These are phyloP conservation scores for Bungarus multicinctus DNA, from an alignment of 2,113 vertebrate genomes.

Conservation along the genomic window DNA sequence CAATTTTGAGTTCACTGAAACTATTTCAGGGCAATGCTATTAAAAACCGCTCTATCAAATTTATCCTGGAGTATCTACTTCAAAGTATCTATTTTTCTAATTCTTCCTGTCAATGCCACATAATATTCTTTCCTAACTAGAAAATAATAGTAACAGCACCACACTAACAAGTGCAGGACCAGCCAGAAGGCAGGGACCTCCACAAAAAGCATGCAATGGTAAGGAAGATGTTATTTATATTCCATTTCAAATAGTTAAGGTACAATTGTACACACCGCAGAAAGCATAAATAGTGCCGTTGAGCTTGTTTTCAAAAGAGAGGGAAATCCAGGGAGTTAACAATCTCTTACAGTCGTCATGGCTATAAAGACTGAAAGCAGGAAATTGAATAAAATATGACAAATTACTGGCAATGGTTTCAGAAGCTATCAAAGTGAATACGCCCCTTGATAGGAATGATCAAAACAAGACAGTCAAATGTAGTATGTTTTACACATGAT, in stretches of 20 bases:
- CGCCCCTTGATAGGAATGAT: conserved; percentile 21
- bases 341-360: not conserved
- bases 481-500: conserved; percentile 24
- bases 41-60: not conserved
- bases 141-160: not conserved
- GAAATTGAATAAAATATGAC: conserved; percentile 34
- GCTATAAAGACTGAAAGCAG: conserved; percentile 14
- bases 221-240: not conserved
- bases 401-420: conserved; percentile 26
- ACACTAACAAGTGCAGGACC: not conserved
- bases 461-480: conserved; percentile 44
- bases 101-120: not conserved
- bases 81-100: not conserved
- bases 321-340: not conserved
- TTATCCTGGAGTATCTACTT: not conserved
- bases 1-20: not conserved
- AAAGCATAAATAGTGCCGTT: not conserved
- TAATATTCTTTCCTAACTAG: not conserved
- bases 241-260: not conserved
- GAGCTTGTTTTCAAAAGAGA: not conserved
- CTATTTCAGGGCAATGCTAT: conserved; percentile 5
- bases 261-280: not conserved
- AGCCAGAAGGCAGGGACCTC: not conserved
- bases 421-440: conserved; percentile 4
- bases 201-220: not conserved